Evolutionary conservation across 2,888 invertebrate genomes (phyloP).

Genomic region (Eilema depressum): DNA sequence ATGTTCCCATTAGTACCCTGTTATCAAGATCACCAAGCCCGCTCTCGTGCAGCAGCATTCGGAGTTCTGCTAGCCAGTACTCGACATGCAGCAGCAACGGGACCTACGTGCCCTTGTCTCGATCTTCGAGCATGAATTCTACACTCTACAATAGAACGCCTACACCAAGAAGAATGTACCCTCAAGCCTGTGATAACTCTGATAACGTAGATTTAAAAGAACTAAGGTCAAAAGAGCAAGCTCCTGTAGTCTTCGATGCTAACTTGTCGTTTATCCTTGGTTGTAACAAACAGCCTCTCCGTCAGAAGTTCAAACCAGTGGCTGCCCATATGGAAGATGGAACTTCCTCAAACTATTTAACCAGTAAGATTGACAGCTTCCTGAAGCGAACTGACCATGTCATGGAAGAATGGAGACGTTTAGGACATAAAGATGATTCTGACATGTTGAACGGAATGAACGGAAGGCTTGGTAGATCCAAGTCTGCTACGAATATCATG

Average conservation of each 20-base stretch:
- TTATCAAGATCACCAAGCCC: conserved; percentile 88
- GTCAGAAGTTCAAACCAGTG: conserved; percentile 89
- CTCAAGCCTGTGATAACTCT: conserved; percentile 86
- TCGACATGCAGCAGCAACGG: conserved; percentile 83
- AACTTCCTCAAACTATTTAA: conserved; percentile 92
- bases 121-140: conserved; percentile 79
- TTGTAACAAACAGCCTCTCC: conserved; percentile 90
- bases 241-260: conserved; percentile 93
- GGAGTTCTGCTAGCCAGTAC: conserved; percentile 79
- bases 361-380: conserved; percentile 92
- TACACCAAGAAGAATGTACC: conserved; percentile 90
- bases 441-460: conserved; percentile 73
- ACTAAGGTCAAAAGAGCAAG: conserved; percentile 89
- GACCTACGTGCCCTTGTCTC: conserved; percentile 76
- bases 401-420: conserved; percentile 94
- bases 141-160: conserved; percentile 77
- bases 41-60: conserved; percentile 74
- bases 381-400: conserved; percentile 94
- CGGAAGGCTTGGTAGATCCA: conserved; percentile 87
- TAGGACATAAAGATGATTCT: conserved; percentile 88
- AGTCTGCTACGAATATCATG: conserved; percentile 93
- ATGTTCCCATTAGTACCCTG: conserved; percentile 69
- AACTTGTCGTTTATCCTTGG: conserved; percentile 93
- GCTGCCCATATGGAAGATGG: conserved; percentile 92
- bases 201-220: conserved; percentile 86